Percentiles rank a stretch among this genome's conserved stretches.
Evolutionary conservation across 2,888 invertebrate genomes (phyloP).

Genomic region (Gortyna flavago): DNA sequence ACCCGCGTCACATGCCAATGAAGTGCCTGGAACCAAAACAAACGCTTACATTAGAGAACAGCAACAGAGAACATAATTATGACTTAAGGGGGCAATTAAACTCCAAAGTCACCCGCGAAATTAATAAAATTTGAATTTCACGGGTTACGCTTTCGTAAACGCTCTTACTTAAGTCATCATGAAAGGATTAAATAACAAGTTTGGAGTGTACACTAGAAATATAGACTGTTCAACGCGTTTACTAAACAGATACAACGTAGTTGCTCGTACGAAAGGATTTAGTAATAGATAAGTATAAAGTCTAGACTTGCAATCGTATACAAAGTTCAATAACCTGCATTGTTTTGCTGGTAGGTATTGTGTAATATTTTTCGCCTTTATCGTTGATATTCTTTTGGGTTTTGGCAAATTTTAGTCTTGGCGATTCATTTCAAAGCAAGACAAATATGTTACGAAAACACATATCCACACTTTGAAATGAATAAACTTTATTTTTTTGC

Average conservation of each 20-base stretch:
- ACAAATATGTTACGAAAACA: background rate
- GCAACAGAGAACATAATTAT: background rate
- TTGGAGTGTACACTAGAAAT: too few species aligned
- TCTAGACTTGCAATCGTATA: slow-evolving; percentile 26
- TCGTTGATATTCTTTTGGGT: too few species aligned
- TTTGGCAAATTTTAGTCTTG: too few species aligned
- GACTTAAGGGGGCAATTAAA: background rate
- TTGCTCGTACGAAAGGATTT: slow-evolving; percentile 4
- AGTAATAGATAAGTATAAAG: background rate
- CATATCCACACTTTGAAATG: background rate
- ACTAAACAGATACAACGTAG: background rate
- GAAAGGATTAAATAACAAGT: background rate
- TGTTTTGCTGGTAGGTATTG: background rate
- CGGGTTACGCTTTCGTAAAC: too few species aligned
- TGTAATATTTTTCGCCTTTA: background rate
- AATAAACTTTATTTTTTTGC: too few species aligned
- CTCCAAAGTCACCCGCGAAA: too few species aligned
- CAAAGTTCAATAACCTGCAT: slow-evolving; percentile 21
- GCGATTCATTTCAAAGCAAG: too few species aligned
- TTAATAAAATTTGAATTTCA: too few species aligned
- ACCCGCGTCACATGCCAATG: slow-evolving; percentile 85
- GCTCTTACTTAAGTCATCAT: too few species aligned
- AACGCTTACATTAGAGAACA: background rate
- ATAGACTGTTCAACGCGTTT: background rate
- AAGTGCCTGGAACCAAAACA: slow-evolving; percentile 74